Evolutionary conservation across 2,113 vertebrate genomes (phyloP), one percentile per base, ranked within the genome.

Genomic region (Aramus guarauna): DNA sequence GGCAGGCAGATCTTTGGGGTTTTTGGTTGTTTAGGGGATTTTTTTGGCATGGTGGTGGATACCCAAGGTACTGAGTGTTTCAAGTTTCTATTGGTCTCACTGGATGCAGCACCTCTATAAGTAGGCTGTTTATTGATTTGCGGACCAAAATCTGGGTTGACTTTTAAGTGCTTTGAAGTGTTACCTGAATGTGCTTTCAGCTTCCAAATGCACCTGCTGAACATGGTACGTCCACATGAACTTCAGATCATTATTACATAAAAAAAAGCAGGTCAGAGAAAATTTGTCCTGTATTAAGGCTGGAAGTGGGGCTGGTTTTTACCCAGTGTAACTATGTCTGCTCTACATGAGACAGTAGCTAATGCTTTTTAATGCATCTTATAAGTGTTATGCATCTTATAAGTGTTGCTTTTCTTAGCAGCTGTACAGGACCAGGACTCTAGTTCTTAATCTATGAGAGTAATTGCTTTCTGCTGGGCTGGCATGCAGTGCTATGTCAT

Each of bases 141-240:
- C 3, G 1, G 12, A 30, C 32, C 89, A 43, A 81, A 94, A 81
- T 56, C 12, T 72, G 47, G 20, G 9, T 81, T 75, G 23, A 48
- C 30, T 74, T 79, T 18, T 52, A 85, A 52, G 62, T 71, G 52
- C 36, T 80, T 86, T 94, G 36, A 74, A 39, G 37, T n/a, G 20
- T 56, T 73, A 64, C 15, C 26, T 62, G 47, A 90, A 75, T 23
- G 15, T 69, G 15, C 15, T 78, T 80, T 91, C 62, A 26, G 53
- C 77, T 93, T 87, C 48, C 37, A 56, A 3, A 12, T 41, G 36
- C 8, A 52, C 21, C 27, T 74, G 32, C 23, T 50, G 47, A 30
- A 82, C 0, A 0, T 47, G 20, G 1, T 15, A 55, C 20, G 27
- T 74, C 34, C 23, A 27, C 2, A 0, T 43, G 12, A 52, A 72